Evolutionary conservation across 2,113 vertebrate species (phyloP).

Genomic region (Ictalurus furcatus): DNA sequence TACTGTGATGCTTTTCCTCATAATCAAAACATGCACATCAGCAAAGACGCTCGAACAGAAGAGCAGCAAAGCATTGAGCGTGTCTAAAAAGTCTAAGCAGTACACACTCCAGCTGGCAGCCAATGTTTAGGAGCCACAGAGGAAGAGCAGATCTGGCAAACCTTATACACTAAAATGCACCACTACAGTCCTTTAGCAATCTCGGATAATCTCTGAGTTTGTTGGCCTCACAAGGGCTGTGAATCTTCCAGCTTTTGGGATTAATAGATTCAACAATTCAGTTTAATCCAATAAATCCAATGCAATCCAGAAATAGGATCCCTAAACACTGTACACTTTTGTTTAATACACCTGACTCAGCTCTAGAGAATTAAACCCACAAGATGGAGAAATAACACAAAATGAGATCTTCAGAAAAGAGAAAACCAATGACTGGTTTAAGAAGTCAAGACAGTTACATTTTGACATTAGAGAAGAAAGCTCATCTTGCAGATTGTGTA

Average conservation of each 20-base stretch:
- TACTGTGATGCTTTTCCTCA: conserved; percentile 29
- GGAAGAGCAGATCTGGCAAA: conserved; percentile 21
- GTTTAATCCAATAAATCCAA: neutral
- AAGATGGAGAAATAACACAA: neutral
- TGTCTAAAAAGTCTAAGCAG: conserved; percentile 9
- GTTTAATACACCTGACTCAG: neutral
- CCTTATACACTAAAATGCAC: neutral
- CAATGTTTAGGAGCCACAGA: conserved; percentile 8
- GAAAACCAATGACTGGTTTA: neutral
- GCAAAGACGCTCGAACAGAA: conserved; percentile 9
- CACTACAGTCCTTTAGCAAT: neutral
- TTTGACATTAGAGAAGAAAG: neutral
- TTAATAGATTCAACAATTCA: neutral
- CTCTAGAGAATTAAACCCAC: neutral
- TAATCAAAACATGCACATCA: conserved; percentile 22
- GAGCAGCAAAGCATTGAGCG: conserved; percentile 18
- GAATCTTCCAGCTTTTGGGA: neutral
- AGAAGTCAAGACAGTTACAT: neutral
- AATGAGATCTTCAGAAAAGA: neutral
- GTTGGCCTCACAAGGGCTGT: neutral
- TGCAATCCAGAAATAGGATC: neutral
- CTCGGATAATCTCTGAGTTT: neutral
- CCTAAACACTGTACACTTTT: neutral
- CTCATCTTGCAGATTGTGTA: conserved; percentile 8
- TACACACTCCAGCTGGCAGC: conserved; percentile 42